phyloP scores from a whole-genome alignment of 2,797 vertebrate genomes.

The Gastrophryne carolinensis region DNA sequence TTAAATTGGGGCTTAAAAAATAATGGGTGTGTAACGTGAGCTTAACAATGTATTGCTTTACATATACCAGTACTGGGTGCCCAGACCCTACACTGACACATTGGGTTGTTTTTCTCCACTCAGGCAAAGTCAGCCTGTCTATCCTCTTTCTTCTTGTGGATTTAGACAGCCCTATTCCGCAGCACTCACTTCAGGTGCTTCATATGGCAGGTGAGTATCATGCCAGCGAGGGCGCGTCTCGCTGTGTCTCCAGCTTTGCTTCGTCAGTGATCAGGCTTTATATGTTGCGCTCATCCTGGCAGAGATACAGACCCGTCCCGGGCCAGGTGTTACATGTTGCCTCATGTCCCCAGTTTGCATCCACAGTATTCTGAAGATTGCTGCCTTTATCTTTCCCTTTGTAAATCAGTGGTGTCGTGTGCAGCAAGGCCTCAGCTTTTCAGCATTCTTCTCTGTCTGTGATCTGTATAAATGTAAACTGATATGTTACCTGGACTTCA shows the following conservation, averaged over 20 bases:
- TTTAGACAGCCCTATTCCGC: constrained; percentile 93
- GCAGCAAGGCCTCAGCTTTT: constrained; percentile 1
- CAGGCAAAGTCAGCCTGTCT: constrained; percentile 98
- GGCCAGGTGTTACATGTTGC: constrained; percentile 8
- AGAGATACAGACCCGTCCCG: not conserved
- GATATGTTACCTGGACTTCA: too few species aligned
- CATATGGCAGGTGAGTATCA: constrained; percentile 94
- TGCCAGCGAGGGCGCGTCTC: constrained; percentile 60
- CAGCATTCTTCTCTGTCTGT: not conserved
- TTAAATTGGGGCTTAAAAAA: too few species aligned
- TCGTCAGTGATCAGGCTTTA: constrained; percentile 64
- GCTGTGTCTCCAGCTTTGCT: constrained; percentile 63
- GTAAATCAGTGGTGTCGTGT: not conserved
- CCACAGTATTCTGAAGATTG: not conserved
- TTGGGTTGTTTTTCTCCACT: constrained; percentile 76
- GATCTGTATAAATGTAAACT: not conserved
- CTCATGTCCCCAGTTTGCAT: not conserved
- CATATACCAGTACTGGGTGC: not conserved
- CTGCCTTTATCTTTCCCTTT: not conserved
- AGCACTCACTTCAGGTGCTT: constrained; percentile 84
- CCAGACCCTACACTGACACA: constrained; percentile 53
- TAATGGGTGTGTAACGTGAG: too few species aligned
- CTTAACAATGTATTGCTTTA: too few species aligned
- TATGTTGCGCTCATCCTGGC: not conserved
- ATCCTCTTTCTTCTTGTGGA: constrained; percentile 95